Base-by-base conservation (phyloP, 2,888 invertebrate genomes). In the Agrenia bidenticulata region DNA sequence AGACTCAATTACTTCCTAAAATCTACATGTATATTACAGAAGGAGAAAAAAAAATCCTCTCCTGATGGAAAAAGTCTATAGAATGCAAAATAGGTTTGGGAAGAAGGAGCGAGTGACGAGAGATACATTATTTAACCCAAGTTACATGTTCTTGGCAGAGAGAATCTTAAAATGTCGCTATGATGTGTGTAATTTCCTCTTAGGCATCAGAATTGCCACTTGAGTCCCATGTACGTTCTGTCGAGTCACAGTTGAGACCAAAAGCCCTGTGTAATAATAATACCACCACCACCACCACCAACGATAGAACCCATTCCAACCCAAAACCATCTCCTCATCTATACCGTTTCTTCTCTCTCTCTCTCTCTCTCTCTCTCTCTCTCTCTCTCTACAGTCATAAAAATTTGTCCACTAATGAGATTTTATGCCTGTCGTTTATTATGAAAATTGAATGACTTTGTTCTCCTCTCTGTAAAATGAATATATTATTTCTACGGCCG, bases 31-130 rank as follows among this genome's bases (percentile, higher is more conserved):
- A 70, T 71, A 74, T 71, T 69, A 70, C 27, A 49, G 57, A 61
- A 57, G 45, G 56, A 37, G 54, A 45, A 56, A 68, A 68, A 73
- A 71, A 74, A 73, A 74, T 73, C 76, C 73, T 73, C 68, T 74
- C 63, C 66, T 73, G 73, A 76, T 76, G 76, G 76, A 76, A 74
- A 76, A 73, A 74, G 74, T 76, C 76, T 69, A 76, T 73, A 73
- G 76, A 74, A 71, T 75, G 75, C 71, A 69, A 75, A 75, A 69
- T 69, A 74, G 74, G 60, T 66, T n/a, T 61, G 67, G 50, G 58
- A 51, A 41, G 7, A 54, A 41, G 21, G 49, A 59, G 54, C 61
- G 49, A 42, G 41, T 39, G 51, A 61, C 53, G 61, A 66, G 57
- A 41, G 39, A 57, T 57, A 41, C 57, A 57, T 41, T 15, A 57